Conservation (phyloP, 1,140 invertebrate genomes). For the Ostrea denselamellosa region DNA sequence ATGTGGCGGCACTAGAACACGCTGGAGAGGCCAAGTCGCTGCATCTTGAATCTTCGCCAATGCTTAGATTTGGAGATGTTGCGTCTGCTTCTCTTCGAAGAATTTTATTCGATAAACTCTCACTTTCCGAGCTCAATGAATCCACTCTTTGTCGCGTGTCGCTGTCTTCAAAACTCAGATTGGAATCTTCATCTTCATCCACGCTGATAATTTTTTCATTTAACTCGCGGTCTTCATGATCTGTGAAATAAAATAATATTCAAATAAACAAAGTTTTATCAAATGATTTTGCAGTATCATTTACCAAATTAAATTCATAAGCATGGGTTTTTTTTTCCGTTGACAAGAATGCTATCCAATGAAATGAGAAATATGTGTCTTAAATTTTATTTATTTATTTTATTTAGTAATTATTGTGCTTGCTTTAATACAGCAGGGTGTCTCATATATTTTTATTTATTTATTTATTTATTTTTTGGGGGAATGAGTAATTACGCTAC, state of each 20-base stretch:
- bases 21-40: constrained; percentile 37
- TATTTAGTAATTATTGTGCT: no score
- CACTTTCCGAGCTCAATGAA: constrained; percentile 39
- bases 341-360: neutral
- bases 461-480: neutral
- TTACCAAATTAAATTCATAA: neutral
- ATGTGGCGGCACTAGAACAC: neutral
- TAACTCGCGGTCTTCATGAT: neutral
- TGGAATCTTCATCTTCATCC: constrained; percentile 57
- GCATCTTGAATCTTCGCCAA: constrained; percentile 46
- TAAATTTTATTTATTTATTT: no score
- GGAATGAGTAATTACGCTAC: constrained; percentile 1
- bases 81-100: constrained; percentile 42
- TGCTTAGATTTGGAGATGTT: constrained; percentile 47
- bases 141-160: constrained; percentile 44
- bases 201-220: constrained; percentile 55
- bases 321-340: neutral
- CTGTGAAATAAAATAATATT: constrained; percentile 2
- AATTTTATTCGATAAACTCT: constrained; percentile 42
- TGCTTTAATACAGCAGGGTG: no score
- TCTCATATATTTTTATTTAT: no score
- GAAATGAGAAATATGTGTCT: no score
- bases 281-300: neutral
- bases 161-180: constrained; percentile 51
- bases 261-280: neutral